Conservation (phyloP, 2,113 vertebrate genomes). For the Octodon degus region DNA sequence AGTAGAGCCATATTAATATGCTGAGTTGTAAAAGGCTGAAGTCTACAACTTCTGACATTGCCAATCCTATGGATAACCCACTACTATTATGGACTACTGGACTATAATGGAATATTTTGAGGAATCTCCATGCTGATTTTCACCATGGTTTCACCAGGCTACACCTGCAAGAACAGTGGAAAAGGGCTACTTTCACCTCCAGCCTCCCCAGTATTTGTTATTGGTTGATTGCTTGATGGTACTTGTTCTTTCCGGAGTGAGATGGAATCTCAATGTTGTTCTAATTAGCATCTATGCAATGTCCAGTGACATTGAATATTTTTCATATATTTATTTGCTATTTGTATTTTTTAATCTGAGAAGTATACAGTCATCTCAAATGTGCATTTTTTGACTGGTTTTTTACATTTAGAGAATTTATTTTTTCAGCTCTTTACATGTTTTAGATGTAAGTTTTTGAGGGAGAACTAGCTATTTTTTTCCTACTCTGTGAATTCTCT, state of each 20-base stretch:
- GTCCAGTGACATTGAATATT: background rate
- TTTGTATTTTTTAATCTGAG: background rate
- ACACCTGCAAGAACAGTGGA: background rate
- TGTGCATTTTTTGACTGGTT: background rate
- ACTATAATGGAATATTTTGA: no score
- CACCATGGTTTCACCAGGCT: background rate
- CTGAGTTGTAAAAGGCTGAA: no score
- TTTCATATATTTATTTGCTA: background rate
- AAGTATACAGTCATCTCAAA: background rate
- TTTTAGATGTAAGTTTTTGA: background rate
- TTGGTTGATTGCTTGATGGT: background rate
- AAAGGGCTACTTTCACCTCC: background rate
- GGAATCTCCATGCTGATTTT: background rate
- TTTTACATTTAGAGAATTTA: background rate
- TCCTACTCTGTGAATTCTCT: background rate
- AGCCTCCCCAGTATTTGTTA: background rate
- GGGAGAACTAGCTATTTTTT: background rate
- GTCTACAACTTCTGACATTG: no score
- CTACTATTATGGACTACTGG: no score
- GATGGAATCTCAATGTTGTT: background rate
- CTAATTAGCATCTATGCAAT: background rate
- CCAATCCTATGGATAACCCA: no score
- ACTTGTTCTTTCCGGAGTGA: background rate
- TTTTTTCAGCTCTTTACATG: background rate
- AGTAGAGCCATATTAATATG: no score